Conservation (phyloP, 1,140 invertebrate species). For the Brachionus koreanus region DNA sequence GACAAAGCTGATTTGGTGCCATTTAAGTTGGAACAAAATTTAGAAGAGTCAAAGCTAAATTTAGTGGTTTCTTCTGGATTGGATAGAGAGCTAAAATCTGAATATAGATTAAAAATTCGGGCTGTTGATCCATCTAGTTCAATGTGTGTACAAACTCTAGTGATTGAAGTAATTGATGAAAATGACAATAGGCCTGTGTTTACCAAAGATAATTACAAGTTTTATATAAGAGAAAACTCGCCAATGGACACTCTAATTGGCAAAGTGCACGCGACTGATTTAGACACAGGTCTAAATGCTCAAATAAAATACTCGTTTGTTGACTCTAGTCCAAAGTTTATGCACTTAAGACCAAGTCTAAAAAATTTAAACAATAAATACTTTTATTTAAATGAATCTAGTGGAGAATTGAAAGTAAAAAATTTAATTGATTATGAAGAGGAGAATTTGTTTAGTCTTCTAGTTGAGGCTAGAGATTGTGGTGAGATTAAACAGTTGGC, state of each 20-base stretch:
- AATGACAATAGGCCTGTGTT: conserved; percentile 43
- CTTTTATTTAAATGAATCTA: conserved; percentile 32
- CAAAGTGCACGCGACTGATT: conserved; percentile 2
- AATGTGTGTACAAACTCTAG: not conserved
- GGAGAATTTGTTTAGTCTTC: not conserved
- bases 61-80: not conserved
- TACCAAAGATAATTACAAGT: not conserved
- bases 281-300: conserved; percentile 5
- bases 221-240: conserved; percentile 10
- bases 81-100: not conserved
- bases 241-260: conserved; percentile 29
- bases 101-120: not conserved
- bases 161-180: not conserved
- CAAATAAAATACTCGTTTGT: conserved; percentile 12
- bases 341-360: not conserved
- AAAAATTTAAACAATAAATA: conserved; percentile 22
- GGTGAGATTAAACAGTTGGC: not conserved
- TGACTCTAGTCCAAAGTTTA: not conserved
- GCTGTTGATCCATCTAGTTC: not conserved
- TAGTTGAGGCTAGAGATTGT: conserved; percentile 16
- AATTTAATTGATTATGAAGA: conserved; percentile 27
- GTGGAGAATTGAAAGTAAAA: conserved; percentile 14
- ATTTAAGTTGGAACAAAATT: conserved; percentile 11
- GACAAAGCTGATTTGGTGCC: not conserved
- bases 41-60: conserved; percentile 9